Conservation (phyloP, 2,888 invertebrate genomes). For the Caenorhabditis sulstoni region DNA sequence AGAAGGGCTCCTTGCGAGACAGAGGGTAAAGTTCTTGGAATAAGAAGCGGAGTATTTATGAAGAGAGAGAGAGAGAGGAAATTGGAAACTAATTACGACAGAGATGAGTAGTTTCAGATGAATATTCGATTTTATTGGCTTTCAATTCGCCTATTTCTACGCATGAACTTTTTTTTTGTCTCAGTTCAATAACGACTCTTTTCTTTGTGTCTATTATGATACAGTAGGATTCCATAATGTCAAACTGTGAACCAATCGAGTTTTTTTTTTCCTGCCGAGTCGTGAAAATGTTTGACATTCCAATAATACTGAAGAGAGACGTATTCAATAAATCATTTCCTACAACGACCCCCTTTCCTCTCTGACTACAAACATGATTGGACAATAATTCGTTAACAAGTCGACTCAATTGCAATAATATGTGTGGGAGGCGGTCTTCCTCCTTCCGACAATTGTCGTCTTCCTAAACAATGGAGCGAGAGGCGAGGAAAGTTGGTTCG, state of each 20-base stretch:
- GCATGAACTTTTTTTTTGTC: slow-evolving; percentile 32
- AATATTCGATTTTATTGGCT: slow-evolving; percentile 46
- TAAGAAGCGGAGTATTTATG: slow-evolving; percentile 46
- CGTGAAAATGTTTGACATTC: slow-evolving; percentile 28
- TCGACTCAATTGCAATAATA: slow-evolving; percentile 58
- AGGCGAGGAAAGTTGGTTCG: slow-evolving; percentile 53
- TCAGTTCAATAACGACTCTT: not conserved
- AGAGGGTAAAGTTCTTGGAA: slow-evolving; percentile 43
- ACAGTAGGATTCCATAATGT: slow-evolving; percentile 33
- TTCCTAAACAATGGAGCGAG: slow-evolving; percentile 52
- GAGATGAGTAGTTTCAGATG: slow-evolving; percentile 48
- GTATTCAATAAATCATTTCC: slow-evolving; percentile 55
- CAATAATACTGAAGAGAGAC: slow-evolving; percentile 29
- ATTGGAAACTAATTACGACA: slow-evolving; percentile 54
- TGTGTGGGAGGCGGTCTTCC: slow-evolving; percentile 7
- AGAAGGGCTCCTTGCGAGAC: not conserved
- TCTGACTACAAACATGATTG: slow-evolving; percentile 47
- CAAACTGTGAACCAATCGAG: slow-evolving; percentile 3
- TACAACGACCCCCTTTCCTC: slow-evolving; percentile 32
- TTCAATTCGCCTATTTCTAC: slow-evolving; percentile 13
- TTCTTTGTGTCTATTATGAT: slow-evolving; percentile 13
- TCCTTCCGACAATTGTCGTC: slow-evolving; percentile 35
- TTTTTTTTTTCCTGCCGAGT: not conserved
- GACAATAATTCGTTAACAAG: slow-evolving; percentile 59
- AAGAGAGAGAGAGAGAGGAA: slow-evolving; percentile 11